phyloP scores from a whole-genome alignment of 2,797 vertebrate genomes.

The Brachymystax lenok region DNA sequence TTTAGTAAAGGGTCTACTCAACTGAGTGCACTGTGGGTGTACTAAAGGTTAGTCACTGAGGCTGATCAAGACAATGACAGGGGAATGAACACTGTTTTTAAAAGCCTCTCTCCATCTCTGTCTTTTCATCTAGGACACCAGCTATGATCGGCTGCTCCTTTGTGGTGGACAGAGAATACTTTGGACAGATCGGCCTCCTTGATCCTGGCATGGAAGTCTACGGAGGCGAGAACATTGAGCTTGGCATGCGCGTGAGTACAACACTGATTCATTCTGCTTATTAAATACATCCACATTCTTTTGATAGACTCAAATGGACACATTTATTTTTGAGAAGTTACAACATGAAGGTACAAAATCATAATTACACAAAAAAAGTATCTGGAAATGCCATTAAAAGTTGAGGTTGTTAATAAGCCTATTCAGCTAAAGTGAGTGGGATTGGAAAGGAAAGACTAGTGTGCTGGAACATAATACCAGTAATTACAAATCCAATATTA shows the following conservation, averaged over 20 bases:
- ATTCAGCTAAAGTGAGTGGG: slow-evolving; percentile 29
- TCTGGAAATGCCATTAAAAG: slow-evolving; percentile 19
- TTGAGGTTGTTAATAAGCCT: slow-evolving; percentile 42
- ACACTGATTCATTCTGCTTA: background rate
- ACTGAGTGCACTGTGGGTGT: slow-evolving; percentile 13
- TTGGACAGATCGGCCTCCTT: slow-evolving; percentile 92
- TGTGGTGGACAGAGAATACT: slow-evolving; percentile 94
- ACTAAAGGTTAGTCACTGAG: background rate
- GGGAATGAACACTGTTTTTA: background rate
- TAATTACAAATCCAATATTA: slow-evolving; percentile 61
- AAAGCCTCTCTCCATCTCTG: slow-evolving; percentile 4
- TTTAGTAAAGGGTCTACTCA: slow-evolving; percentile 9
- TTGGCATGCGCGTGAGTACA: slow-evolving; percentile 93
- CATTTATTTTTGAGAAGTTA: slow-evolving; percentile 13
- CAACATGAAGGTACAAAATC: slow-evolving; percentile 20
- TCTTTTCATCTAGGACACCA: slow-evolving; percentile 81
- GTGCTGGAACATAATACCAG: slow-evolving; percentile 32
- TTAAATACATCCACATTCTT: background rate
- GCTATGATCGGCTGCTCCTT: slow-evolving; percentile 99
- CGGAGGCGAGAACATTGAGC: slow-evolving; percentile 95
- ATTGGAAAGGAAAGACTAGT: slow-evolving; percentile 25
- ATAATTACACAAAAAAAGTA: slow-evolving; percentile 10
- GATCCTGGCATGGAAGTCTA: slow-evolving; percentile 99
- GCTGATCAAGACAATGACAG: background rate
- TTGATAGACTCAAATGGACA: background rate